Evolutionary conservation across 1,140 invertebrate genomes (phyloP), one percentile per base, ranked within the genome.

Genomic region (Megalopta genalis): DNA sequence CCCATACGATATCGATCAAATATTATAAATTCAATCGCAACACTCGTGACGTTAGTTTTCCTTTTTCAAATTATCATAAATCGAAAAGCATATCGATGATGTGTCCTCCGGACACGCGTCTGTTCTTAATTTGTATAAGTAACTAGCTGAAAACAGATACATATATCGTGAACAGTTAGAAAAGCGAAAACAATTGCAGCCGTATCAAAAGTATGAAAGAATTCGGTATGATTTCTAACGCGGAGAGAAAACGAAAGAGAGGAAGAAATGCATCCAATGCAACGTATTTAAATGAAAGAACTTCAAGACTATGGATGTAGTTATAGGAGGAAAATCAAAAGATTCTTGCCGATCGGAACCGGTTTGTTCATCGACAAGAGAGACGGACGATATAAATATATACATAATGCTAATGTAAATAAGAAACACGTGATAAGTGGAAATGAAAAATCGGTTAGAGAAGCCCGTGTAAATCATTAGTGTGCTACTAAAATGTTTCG

Each of bases 371-470:
- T 10, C 25, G 21, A 37, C 27, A 6, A n/a, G 42, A 25, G n/a
- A 14, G 42, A 65, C 27, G 27, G 37, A 67, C 46, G 59, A 12
- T 81, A 81, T 81, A 65, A 32, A 77, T 70, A 77, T 70, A 66
- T 74, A 80, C 70, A 68, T 71, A 75, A 71, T 27, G 54, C 46
- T 27, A 42, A 49, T 80, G 78, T 80, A 80, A 80, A 80, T 80
- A 80, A 68, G 7, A 59, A 68, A 80, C 46, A 46, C 46, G 46
- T 25, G 72, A 68, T 68, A 54, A 76, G 39, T 63, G 7, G 52
- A 76, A 23, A 49, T 49, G 18, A 68, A 21, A 39, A 21, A 39
- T 68, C n/a, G 57, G 25, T 42, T 69, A 76, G 54, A 67, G 32
- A 69, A 32, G n/a, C 66, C 39, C 25, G 39, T 74, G 77, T 79